A percentile compares a stretch with the other conserved stretches of the same genome.
Conservation (phyloP, 1,140 invertebrate genomes). For the Trichogramma pretiosum region DNA sequence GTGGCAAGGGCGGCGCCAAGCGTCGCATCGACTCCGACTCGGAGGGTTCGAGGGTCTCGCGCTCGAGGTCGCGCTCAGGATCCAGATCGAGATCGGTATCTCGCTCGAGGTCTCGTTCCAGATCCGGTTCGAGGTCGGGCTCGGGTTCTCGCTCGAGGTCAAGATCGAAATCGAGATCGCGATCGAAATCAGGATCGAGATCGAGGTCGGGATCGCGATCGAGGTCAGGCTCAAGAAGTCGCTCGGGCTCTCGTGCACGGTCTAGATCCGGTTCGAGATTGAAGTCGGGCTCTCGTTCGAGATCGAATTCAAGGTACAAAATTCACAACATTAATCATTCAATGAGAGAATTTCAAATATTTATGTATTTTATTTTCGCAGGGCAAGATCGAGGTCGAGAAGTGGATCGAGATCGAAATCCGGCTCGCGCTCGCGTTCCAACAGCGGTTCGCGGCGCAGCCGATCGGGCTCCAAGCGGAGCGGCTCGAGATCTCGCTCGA, state of each 20-base stretch:
- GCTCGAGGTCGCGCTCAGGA: conserved; percentile 33
- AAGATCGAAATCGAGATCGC: conserved; percentile 18
- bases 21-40: conserved; percentile 44
- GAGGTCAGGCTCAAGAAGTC: conserved; percentile 17
- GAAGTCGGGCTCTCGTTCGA: conserved; percentile 28
- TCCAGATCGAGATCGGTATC: conserved; percentile 30
- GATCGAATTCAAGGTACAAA: conserved; percentile 26
- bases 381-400: conserved; percentile 33
- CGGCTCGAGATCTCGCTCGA: conserved; percentile 23
- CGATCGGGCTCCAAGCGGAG: conserved; percentile 21
- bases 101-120: conserved; percentile 26
- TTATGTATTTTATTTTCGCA: conserved; percentile 17
- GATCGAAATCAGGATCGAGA: conserved; percentile 28
- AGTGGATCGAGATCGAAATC: conserved; percentile 33
- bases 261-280: conserved; percentile 28
- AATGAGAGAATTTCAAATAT: conserved; percentile 22
- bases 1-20: conserved; percentile 36
- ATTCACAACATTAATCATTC: conserved; percentile 21
- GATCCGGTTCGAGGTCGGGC: conserved; percentile 24
- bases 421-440: conserved; percentile 16
- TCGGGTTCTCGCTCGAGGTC: conserved; percentile 20
- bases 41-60: conserved; percentile 36
- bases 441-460: conserved; percentile 24
- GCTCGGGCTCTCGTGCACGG: conserved; percentile 7
- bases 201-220: conserved; percentile 24